Evolutionary conservation across 2,797 vertebrate genomes (phyloP).

Genomic region (Microtus californicus): DNA sequence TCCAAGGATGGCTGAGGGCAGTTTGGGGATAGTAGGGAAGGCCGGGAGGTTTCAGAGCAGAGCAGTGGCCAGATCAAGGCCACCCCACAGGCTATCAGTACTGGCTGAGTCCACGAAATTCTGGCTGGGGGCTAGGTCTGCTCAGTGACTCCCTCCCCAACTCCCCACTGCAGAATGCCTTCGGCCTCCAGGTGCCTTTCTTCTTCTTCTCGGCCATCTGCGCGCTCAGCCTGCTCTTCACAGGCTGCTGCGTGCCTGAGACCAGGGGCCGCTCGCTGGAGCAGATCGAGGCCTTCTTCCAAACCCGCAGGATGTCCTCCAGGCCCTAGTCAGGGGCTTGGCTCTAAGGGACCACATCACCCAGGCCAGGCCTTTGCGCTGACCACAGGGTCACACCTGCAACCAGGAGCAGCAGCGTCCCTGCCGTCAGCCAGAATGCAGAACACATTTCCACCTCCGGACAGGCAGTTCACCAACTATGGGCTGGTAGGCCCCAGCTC

Average conservation of each 20-base stretch:
- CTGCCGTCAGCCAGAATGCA: rapidly evolving
- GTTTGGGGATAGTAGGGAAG: neutral
- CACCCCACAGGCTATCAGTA: neutral
- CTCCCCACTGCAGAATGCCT: constrained; percentile 84
- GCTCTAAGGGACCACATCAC: neutral
- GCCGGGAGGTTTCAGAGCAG: neutral
- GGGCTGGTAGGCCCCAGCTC: neutral
- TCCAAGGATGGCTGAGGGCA: neutral
- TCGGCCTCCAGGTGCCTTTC: constrained; percentile 93
- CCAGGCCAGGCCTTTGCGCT: rapidly evolving
- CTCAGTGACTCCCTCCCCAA: rapidly evolving
- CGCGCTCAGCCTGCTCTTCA: constrained; percentile 92
- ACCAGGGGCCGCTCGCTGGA: constrained; percentile 95
- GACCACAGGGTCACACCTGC: neutral
- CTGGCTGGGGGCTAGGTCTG: rapidly evolving
- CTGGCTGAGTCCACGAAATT: rapidly evolving
- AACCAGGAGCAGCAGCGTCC: neutral
- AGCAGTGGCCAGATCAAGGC: neutral
- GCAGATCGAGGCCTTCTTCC: constrained; percentile 96
- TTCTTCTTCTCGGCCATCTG: constrained; percentile 92
- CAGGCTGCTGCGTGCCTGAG: constrained; percentile 93
- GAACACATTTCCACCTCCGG: rapidly evolving
- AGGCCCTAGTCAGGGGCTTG: constrained; percentile 71
- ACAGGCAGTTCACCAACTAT: neutral
- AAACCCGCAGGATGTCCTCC: constrained; percentile 86